phyloP scores from a whole-genome alignment of 2,888 invertebrate species.

The Chironomus tentans region DNA sequence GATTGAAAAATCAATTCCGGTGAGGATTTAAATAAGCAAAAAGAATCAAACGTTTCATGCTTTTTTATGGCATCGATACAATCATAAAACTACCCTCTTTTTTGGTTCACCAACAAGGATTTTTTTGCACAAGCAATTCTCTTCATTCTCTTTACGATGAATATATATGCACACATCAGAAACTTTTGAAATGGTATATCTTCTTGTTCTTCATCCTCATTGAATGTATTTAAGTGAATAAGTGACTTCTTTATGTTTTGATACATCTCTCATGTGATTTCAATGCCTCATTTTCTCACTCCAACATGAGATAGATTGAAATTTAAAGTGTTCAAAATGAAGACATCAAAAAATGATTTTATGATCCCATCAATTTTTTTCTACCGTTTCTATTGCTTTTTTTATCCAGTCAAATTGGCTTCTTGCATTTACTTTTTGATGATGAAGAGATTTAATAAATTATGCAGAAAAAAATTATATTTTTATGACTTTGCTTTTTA shows the following conservation, averaged over 20 bases:
- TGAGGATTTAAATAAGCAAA: constrained; percentile 3
- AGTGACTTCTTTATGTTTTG: neutral
- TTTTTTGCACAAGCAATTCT: neutral
- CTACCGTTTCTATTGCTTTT: neutral
- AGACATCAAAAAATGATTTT: neutral
- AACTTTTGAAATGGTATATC: neutral
- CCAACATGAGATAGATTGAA: neutral
- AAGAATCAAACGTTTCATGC: constrained; percentile 8
- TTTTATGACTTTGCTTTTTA: neutral
- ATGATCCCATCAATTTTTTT: neutral
- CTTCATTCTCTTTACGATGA: neutral
- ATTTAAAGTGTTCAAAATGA: neutral
- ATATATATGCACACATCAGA: neutral
- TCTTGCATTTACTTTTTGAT: neutral
- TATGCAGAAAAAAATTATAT: neutral
- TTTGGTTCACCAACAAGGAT: constrained; percentile 13
- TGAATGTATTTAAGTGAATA: neutral
- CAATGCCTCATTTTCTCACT: neutral
- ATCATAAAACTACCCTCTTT: constrained; percentile 9
- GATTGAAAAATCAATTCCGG: constrained; percentile 8
- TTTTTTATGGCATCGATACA: constrained; percentile 17
- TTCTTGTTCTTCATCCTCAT: neutral
- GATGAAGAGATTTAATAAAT: neutral
- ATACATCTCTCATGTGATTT: neutral
- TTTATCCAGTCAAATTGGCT: neutral